phyloP scores from a whole-genome alignment of 2,797 vertebrate species.

The Pagetopsis macropterus region DNA sequence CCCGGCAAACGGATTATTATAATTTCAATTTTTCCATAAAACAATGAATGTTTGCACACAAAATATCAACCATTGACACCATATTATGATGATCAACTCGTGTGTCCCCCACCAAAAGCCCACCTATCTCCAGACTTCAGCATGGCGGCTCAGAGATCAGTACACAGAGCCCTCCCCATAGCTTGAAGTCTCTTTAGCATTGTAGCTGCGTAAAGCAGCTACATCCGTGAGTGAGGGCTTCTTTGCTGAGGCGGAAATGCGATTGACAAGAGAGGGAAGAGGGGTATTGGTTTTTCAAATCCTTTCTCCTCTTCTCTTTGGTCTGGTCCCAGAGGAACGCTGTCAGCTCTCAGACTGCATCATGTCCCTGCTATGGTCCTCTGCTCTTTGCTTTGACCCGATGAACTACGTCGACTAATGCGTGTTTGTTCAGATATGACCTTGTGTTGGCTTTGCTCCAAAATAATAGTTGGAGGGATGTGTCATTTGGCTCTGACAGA shows the following conservation, averaged over 20 bases:
- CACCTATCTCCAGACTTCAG: not conserved
- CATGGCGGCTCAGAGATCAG: not conserved
- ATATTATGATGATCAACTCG: not conserved
- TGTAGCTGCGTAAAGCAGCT: conserved; percentile 43
- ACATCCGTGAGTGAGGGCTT: conserved; percentile 44
- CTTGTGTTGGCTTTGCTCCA: conserved; percentile 8
- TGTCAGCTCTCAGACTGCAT: conserved; percentile 18
- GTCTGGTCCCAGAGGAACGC: conserved; percentile 44
- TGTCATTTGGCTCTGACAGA: conserved; percentile 14
- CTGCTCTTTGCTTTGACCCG: conserved; percentile 44
- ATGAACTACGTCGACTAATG: not conserved
- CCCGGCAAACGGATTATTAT: no score
- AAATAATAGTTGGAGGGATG: not conserved
- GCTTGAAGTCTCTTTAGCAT: conserved; percentile 19
- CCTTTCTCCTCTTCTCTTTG: conserved; percentile 8
- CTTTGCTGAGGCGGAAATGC: conserved; percentile 43
- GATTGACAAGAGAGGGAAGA: conserved; percentile 26
- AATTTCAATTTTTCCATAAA: not conserved
- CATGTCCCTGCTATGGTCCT: not conserved
- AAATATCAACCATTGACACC: not conserved
- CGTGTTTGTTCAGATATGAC: not conserved
- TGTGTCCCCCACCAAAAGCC: not conserved
- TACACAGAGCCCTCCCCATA: conserved; percentile 14
- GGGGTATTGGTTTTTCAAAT: conserved; percentile 25
- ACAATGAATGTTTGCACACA: not conserved